Conservation (phyloP, 1,140 invertebrate genomes). For the Drosophila saltans region DNA sequence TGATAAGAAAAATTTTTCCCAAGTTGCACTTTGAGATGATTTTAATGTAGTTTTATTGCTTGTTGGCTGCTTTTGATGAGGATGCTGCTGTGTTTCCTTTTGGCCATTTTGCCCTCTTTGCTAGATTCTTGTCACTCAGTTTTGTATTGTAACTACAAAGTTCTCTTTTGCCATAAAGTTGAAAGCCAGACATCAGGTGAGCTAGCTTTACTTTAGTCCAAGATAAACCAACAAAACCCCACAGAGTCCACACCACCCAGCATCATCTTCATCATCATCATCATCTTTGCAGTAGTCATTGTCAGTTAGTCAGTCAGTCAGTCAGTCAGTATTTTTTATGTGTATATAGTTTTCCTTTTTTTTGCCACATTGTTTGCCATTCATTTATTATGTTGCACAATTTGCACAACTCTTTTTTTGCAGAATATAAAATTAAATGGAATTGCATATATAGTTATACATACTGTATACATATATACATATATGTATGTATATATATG, state of each 20-base stretch:
- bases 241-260: not conserved
- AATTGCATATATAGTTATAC: constrained; percentile 17
- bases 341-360: not conserved
- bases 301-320: constrained; percentile 3
- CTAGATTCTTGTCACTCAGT: constrained; percentile 16
- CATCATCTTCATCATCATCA: constrained; percentile 4
- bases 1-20: constrained; percentile 1
- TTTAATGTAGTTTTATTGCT: constrained; percentile 16
- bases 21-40: constrained; percentile 15
- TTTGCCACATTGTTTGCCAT: constrained; percentile 51
- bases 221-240: constrained; percentile 3
- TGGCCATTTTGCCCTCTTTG: not conserved
- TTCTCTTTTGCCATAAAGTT: constrained; percentile 5
- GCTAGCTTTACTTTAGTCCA: constrained; percentile 6
- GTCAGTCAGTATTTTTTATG: not conserved
- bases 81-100: not conserved
- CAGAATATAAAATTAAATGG: constrained; percentile 48
- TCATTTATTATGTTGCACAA: constrained; percentile 57
- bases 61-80: constrained; percentile 1
- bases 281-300: constrained; percentile 18
- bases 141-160: constrained; percentile 16
- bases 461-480: constrained; percentile 1
- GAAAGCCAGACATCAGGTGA: constrained; percentile 11
- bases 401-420: constrained; percentile 56
- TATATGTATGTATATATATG: not conserved